Base-by-base conservation (phyloP, 2,888 invertebrate genomes). In the Nomada ruficornis region DNA sequence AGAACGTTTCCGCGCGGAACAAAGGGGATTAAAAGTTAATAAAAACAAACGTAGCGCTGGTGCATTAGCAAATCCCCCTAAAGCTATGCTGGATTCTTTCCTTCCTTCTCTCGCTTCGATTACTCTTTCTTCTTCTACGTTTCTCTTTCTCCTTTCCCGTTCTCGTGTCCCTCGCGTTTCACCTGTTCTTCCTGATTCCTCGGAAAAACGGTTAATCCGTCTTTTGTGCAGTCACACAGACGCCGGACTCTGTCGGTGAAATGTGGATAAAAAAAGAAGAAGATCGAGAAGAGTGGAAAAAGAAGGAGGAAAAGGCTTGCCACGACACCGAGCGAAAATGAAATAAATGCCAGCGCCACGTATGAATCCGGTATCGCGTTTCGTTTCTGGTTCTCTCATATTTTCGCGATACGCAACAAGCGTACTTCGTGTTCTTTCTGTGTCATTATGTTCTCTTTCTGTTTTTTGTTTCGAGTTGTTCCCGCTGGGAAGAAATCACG, bases 41-140 rank as follows among this genome's bases (percentile, higher is more conserved):
- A 77, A 85, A 87, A 87, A 87, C 85, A 82, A 86, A 83, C 81
- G 85, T 71, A 64, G 74, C 75, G 50, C 72, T 59, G 78, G 65
- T 86, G 87, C 74, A 85, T 87, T 82, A 84, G 82, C 77, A 84
- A 85, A 87, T 87, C 87, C 84, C 57, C 78, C 59, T 65, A 78
- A 87, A 85, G 84, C 87, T 82, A 70, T 55, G 77, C 60, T 71
- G 77, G 67, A 72, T 75, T 81, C 70, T 60, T 69, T 70, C 29
- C 50, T 67, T 59, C n/a, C 26, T 47, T 9, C 64, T 36, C 20
- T n/a, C 73, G 3, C 7, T 36, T 59, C 20, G n/a, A 15, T 18
- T 2, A 7, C 20, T 11, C 36, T 4, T 29, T 18, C 23, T 13
- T 29, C 7, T 18, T 55, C 29, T 23, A 9, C 26, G n/a, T 55